phyloP scores from a whole-genome alignment of 2,797 vertebrate species.

The Aselliscus stoliczkanus region DNA sequence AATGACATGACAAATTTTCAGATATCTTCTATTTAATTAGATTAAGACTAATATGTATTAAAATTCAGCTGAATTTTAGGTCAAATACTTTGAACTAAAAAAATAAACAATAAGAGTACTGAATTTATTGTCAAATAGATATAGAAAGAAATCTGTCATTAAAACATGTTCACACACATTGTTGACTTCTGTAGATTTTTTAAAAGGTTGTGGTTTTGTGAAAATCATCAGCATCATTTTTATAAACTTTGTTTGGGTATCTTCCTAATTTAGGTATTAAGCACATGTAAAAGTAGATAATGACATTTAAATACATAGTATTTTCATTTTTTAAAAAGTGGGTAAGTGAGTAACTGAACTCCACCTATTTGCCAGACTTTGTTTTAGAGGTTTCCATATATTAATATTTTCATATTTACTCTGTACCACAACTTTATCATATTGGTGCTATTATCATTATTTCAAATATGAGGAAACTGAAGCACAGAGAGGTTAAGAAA shows the following conservation, averaged over 20 bases:
- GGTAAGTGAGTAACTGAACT: neutral
- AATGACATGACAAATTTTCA: neutral
- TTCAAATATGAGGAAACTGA: neutral
- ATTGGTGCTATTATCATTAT: neutral
- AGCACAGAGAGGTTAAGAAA: neutral
- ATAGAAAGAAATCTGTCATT: neutral
- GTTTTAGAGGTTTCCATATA: neutral
- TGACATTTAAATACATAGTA: neutral
- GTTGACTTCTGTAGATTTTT: neutral
- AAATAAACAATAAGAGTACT: neutral
- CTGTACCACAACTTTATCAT: neutral
- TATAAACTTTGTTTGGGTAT: neutral
- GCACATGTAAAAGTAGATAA: neutral
- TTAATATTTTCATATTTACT: neutral
- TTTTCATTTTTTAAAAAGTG: neutral
- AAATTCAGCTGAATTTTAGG: neutral
- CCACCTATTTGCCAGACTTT: neutral
- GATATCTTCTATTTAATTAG: neutral
- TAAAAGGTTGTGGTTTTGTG: neutral
- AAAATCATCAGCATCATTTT: neutral
- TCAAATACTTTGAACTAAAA: neutral
- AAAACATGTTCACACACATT: neutral
- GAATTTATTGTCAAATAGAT: slow-evolving; percentile 13
- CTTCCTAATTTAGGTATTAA: neutral
- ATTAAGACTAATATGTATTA: neutral